Evolutionary conservation across 2,797 vertebrate genomes (phyloP).

Genomic region (Enoplosus armatus): DNA sequence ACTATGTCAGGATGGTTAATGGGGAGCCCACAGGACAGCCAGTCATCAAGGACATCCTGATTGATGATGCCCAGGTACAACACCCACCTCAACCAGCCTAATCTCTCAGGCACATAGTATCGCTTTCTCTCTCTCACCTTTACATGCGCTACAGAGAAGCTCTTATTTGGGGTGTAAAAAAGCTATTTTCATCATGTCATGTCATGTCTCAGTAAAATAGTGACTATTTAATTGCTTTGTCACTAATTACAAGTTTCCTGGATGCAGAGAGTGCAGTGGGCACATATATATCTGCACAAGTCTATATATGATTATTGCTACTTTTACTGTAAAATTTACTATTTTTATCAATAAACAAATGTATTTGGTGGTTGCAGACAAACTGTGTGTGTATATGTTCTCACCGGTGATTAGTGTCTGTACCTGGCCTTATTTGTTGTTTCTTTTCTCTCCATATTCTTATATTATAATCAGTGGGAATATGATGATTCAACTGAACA

Average conservation of each 20-base stretch:
- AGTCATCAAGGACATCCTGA: constrained; percentile 98
- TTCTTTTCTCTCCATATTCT: constrained; percentile 70
- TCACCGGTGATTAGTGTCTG: constrained; percentile 60
- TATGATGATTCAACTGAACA: constrained; percentile 99
- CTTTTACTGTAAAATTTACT: neutral
- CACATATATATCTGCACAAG: neutral
- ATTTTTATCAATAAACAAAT: neutral
- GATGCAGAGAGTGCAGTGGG: neutral
- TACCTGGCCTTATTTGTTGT: constrained; percentile 49
- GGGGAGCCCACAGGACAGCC: constrained; percentile 97
- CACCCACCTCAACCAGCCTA: constrained; percentile 56
- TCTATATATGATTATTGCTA: neutral
- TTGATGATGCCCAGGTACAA: constrained; percentile 97
- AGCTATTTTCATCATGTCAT: neutral
- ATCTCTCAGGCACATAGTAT: constrained; percentile 57
- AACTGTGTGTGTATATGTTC: constrained; percentile 29
- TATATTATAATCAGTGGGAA: constrained; percentile 95
- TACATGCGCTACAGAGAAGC: constrained; percentile 12
- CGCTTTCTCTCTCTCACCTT: constrained; percentile 45
- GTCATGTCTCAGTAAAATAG: neutral
- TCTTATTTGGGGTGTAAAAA: constrained; percentile 17
- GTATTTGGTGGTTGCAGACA: constrained; percentile 24
- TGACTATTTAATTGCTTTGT: neutral
- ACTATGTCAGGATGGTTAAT: constrained; percentile 98
- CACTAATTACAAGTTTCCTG: neutral